phyloP scores from a whole-genome alignment of 2,888 invertebrate species.

The Drosophila anomelani region DNA sequence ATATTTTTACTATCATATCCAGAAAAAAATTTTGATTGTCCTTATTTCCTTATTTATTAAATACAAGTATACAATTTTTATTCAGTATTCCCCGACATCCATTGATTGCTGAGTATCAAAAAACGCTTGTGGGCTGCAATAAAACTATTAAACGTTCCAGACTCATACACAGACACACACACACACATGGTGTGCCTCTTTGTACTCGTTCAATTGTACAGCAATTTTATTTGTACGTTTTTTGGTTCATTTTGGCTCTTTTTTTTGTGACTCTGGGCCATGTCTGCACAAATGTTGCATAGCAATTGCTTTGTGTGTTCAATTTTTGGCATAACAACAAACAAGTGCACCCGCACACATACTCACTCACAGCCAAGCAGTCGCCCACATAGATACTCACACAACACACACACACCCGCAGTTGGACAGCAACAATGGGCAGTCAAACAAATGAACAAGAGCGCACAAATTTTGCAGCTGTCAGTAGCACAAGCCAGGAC shows the following conservation, averaged over 20 bases:
- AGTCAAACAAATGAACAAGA: constrained; percentile 71
- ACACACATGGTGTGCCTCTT: constrained; percentile 24
- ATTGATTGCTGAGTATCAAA: constrained; percentile 20
- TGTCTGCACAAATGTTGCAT: constrained; percentile 75
- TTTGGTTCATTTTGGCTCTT: constrained; percentile 56
- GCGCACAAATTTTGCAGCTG: constrained; percentile 75
- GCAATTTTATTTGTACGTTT: constrained; percentile 65
- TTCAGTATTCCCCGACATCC: background rate
- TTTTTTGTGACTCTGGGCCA: constrained; percentile 41
- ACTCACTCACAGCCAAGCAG: constrained; percentile 7
- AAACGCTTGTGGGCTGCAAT: constrained; percentile 55
- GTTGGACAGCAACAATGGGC: constrained; percentile 32
- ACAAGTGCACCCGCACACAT: constrained; percentile 46
- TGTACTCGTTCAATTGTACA: constrained; percentile 63
- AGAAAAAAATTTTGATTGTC: no score
- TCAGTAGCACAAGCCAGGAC: constrained; percentile 54
- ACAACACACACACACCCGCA: constrained; percentile 5
- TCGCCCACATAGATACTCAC: constrained; percentile 7
- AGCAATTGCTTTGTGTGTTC: constrained; percentile 65
- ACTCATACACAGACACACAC: constrained; percentile 9
- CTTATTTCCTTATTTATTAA: background rate
- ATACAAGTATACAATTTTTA: background rate
- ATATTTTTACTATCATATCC: no score
- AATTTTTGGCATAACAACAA: constrained; percentile 54
- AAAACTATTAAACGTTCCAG: constrained; percentile 60